Base-by-base conservation (phyloP, 2,888 invertebrate genomes). In the Chelonus formosanus region DNA sequence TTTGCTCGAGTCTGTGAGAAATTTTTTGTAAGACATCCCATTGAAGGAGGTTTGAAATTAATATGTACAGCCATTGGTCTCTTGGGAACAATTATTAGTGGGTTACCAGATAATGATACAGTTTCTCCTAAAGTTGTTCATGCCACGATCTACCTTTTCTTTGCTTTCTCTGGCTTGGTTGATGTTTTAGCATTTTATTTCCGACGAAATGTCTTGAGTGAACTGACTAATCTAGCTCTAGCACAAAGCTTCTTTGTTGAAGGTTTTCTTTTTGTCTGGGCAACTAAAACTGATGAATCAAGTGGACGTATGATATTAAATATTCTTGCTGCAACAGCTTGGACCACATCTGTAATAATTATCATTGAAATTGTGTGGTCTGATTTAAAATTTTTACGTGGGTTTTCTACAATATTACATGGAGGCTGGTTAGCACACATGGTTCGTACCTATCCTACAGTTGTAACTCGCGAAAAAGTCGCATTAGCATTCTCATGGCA, bases 161-260 rank as follows among this genome's bases (percentile, higher is more conserved):
- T 84, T 67, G 84, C 84, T 3, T 80, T 84, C 60, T 84, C 84
- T 59, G 84, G 85, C 5, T 73, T 84, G 1, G 81, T 84, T 3
- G 85, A 85, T 67, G 80, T 84, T 5, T 70, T 85, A 3, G 78
- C 81, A 59, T 84, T 84, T 73, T 84, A 84, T 68, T 84, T 83
- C 68, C 82, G 83, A 3, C 76, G 75, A 10, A 80, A 79, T 53
- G 75, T 84, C 10, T 82, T 83, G 4, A 75, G 74, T 36, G 84
- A 84, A 3, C 69, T 84, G 5, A 78, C 80, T 3, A 82, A 84
- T 71, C 74, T 84, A 65, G 79, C 81, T 0, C 71, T 85, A 0
- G 83, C 82, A 3, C 79, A 84, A 48, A 82, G 84, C 10, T 85
- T 85, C 66, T 79, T 80, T 44, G 75, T 84, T 7, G 85, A 85